Percentiles rank a stretch among this genome's conserved stretches.
Evolutionary conservation across 2,797 vertebrate genomes (phyloP).

Genomic region (Macroramphosus scolopax): DNA sequence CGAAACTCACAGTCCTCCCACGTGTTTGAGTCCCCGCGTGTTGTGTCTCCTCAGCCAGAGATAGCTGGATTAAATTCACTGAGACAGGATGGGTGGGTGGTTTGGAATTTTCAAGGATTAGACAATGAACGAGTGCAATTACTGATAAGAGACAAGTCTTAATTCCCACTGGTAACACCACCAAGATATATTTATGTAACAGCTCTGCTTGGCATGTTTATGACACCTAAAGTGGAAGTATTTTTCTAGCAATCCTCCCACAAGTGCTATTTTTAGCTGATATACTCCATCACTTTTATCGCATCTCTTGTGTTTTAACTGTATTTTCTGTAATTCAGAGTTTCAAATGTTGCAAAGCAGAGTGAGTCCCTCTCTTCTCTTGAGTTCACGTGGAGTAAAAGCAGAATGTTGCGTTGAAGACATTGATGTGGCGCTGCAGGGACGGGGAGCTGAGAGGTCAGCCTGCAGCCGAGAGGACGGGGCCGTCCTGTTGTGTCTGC

Average conservation of each 20-base stretch:
- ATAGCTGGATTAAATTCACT: slow-evolving; percentile 54
- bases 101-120: slow-evolving; percentile 55
- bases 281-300: slow-evolving; percentile 2
- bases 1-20: slow-evolving; percentile 38
- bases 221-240: slow-evolving; percentile 32
- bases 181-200: slow-evolving; percentile 30
- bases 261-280: slow-evolving; percentile 35
- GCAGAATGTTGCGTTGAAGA: slow-evolving; percentile 20
- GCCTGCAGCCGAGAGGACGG: slow-evolving; percentile 25
- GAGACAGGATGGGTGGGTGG: slow-evolving; percentile 22
- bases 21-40: slow-evolving; percentile 28
- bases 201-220: slow-evolving; percentile 32
- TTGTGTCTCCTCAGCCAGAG: slow-evolving; percentile 56
- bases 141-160: slow-evolving; percentile 38
- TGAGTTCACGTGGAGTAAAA: slow-evolving; percentile 3
- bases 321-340: no score
- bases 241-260: slow-evolving; percentile 30
- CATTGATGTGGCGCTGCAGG: slow-evolving; percentile 20
- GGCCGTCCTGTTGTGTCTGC: slow-evolving; percentile 29
- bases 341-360: no score
- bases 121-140: slow-evolving; percentile 47
- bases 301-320: slow-evolving; percentile 1
- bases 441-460: slow-evolving; percentile 30
- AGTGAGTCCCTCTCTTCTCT: not conserved
- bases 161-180: slow-evolving; percentile 36